Percentiles rank a stretch among this genome's conserved stretches.
phyloP scores from a whole-genome alignment of 2,797 vertebrate species.

The Poeciliopsis infans region DNA sequence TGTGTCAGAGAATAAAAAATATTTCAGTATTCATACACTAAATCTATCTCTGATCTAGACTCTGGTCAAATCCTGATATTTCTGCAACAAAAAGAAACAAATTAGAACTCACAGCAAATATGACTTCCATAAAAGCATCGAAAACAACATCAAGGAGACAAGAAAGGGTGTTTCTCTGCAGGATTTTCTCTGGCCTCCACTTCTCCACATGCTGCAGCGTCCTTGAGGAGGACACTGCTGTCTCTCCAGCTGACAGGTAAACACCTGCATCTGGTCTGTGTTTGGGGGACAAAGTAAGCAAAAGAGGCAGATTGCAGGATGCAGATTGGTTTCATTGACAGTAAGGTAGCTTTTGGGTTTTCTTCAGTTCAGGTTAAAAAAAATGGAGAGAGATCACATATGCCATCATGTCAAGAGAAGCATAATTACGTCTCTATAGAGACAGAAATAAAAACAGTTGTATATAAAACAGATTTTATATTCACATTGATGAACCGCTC shows the following conservation, averaged over 20 bases:
- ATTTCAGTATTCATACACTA: neutral
- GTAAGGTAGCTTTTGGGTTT: neutral
- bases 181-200: neutral
- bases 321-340: neutral
- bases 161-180: neutral
- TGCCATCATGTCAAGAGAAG: neutral
- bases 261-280: neutral
- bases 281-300: neutral
- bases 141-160: neutral
- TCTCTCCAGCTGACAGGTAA: neutral
- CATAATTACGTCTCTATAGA: neutral
- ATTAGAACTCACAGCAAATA: neutral
- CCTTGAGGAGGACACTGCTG: neutral
- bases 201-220: neutral
- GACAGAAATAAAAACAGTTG: neutral
- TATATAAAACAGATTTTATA: neutral
- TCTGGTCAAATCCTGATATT: neutral
- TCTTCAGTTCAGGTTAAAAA: neutral
- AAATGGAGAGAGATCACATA: neutral
- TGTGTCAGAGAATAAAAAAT: neutral
- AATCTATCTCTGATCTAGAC: neutral
- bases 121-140: neutral
- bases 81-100: neutral
- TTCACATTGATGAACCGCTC: neutral
- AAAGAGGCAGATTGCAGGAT: neutral